Percentiles rank a stretch among this genome's conserved stretches.
Evolutionary conservation across 2,888 invertebrate genomes (phyloP).

Genomic region (Tineola bisselliella): DNA sequence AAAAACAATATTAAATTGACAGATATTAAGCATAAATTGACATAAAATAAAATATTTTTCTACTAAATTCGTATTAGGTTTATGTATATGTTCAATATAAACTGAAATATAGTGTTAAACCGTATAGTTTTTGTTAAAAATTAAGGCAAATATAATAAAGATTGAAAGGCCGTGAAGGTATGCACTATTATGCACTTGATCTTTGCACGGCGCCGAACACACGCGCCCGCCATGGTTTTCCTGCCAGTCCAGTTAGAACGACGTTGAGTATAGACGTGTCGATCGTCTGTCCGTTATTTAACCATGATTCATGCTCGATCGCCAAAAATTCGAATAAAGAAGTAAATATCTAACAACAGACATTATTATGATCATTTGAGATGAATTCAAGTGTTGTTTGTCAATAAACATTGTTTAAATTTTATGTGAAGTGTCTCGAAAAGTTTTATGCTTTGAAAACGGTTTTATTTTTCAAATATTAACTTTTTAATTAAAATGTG

Average conservation of each 20-base stretch:
- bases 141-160: too few species aligned
- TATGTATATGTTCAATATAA: too few species aligned
- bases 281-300: neutral
- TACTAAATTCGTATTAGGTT: too few species aligned
- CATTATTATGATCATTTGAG: neutral
- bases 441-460: neutral
- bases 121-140: too few species aligned
- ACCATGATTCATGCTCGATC: neutral
- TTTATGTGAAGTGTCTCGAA: neutral
- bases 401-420: neutral
- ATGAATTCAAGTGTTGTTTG: too few species aligned
- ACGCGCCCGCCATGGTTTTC: neutral
- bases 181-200: neutral
- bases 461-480: neutral
- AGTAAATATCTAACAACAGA: neutral
- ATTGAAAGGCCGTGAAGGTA: neutral
- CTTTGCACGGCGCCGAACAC: neutral
- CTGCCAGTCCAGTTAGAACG: neutral
- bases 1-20: too few species aligned
- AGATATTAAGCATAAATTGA: too few species aligned
- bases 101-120: too few species aligned
- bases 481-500: neutral
- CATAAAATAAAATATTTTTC: too few species aligned
- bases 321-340: neutral
- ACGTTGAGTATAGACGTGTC: neutral